Conservation (phyloP, 23 tunicate species). For the Styela plicata region DNA sequence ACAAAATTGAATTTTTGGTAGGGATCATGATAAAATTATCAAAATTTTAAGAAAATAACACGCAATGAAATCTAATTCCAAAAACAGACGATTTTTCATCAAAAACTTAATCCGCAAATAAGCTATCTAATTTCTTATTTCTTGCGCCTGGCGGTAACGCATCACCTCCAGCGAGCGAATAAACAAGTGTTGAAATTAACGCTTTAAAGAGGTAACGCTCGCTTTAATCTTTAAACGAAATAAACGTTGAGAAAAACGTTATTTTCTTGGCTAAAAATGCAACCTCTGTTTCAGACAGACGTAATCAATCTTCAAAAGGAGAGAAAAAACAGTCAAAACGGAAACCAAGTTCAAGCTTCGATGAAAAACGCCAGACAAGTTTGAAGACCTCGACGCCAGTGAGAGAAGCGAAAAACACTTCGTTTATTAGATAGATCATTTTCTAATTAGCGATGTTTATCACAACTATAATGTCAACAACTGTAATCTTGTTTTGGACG, state of each 20-base stretch:
- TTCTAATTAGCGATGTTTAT: too few relatives aligned
- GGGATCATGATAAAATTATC: too few relatives aligned
- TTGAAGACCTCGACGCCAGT: not conserved
- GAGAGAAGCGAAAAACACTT: too few relatives aligned
- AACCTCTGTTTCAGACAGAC: not conserved
- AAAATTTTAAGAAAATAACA: too few relatives aligned
- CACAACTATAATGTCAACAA: too few relatives aligned
- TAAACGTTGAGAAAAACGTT: not conserved
- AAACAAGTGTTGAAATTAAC: too few relatives aligned
- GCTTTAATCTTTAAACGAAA: not conserved
- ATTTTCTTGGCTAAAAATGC: not conserved
- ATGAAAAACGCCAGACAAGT: not conserved
- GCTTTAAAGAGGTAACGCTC: too few relatives aligned
- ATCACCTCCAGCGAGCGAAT: too few relatives aligned
- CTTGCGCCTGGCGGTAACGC: not conserved
- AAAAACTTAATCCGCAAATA: not conserved
- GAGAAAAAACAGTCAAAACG: constrained; percentile 29
- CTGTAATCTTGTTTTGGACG: too few relatives aligned
- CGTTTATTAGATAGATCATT: too few relatives aligned
- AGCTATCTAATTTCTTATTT: not conserved
- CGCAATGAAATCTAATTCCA: too few relatives aligned
- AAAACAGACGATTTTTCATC: not conserved
- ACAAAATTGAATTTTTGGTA: too few relatives aligned
- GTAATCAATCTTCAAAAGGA: constrained; percentile 8
- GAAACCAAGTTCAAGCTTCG: constrained; percentile 19